phyloP scores from a whole-genome alignment of 2,888 invertebrate genomes.

The Digitonthophagus gazella region DNA sequence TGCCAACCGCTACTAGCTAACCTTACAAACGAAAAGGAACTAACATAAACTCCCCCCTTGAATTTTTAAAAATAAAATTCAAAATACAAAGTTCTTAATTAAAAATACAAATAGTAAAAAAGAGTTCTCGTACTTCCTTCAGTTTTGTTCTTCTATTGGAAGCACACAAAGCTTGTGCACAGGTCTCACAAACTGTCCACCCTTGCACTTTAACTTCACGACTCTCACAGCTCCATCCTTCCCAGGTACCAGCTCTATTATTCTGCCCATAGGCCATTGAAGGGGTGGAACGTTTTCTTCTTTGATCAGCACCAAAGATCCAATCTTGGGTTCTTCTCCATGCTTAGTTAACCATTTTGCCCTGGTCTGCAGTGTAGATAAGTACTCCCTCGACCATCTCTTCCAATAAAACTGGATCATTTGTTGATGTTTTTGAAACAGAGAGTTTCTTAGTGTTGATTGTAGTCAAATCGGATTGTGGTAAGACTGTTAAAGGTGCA shows the following conservation, averaged over 20 bases:
- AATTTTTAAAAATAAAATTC: too few relatives aligned
- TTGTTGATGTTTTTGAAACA: conserved; percentile 2
- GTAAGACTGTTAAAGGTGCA: not conserved
- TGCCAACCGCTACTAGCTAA: too few relatives aligned
- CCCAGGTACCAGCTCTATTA: not conserved
- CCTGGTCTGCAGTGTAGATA: not conserved
- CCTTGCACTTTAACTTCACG: too few relatives aligned
- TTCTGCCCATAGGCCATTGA: not conserved
- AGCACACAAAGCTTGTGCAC: too few relatives aligned
- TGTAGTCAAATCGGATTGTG: not conserved
- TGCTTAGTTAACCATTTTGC: not conserved
- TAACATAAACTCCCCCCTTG: too few relatives aligned
- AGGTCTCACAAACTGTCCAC: too few relatives aligned
- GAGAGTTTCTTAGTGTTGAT: not conserved
- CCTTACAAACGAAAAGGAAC: too few relatives aligned
- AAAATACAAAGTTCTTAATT: too few relatives aligned
- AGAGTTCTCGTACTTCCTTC: too few relatives aligned
- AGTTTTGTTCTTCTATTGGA: too few relatives aligned
- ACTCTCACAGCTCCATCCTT: not conserved
- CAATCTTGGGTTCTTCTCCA: too few relatives aligned
- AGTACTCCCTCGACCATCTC: conserved; percentile 1
- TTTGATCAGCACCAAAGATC: not conserved
- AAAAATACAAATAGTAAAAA: too few relatives aligned
- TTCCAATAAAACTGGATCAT: not conserved
- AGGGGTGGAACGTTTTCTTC: not conserved